Base-by-base conservation (phyloP, 2,888 invertebrate species). In the Pogonocherus hispidulus region DNA sequence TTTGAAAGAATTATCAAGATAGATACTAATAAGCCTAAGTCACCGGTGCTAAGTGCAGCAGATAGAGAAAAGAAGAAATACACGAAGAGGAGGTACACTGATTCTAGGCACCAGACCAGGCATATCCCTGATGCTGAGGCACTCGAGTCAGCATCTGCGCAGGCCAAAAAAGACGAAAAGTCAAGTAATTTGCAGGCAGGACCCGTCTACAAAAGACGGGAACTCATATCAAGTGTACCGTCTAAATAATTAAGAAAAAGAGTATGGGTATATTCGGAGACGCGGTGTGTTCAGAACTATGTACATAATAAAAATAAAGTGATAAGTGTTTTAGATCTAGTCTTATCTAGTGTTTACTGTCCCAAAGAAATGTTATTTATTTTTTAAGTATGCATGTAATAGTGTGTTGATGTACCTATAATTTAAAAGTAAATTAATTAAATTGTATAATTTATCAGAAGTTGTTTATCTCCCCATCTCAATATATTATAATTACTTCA, bases 221-320 rank as follows among this genome's bases (percentile, higher is more conserved):
- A 94, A 85, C 87, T 94, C 66, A 94, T 95, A 79, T 93, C 94
- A 47, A 94, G 94, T 85, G 93, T 93, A 69, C 90, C 88, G 22
- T 79, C 82, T 9, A 83, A 83, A 66, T 81, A 72, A 75, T 22
- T 16, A 18, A 44, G 46, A 32, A 37, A 27, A 51, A 22, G 54
- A 44, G 35, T n/a, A 49, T 8, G 27, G 8, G 8, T 27, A 41
- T 46, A 46, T 35, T 11, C 44, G n/a, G 35, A 47, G 23, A 16
- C 32, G 55, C 27, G 18, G 73, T 78, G 77, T 78, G 77, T 78
- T 78, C 78, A 77, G 64, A 71, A 70, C 54, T 73, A 63, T 69
- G 67, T 70, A 71, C 59, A 67, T 69, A 72, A 71, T 67, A 3
- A 67, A 72, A 70, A 19, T 52, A 59, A 69, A 71, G 76, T 76